Evolutionary conservation across 2,888 invertebrate genomes (phyloP), one percentile per base, ranked within the genome.

Genomic region (Lasioglossum morio): DNA sequence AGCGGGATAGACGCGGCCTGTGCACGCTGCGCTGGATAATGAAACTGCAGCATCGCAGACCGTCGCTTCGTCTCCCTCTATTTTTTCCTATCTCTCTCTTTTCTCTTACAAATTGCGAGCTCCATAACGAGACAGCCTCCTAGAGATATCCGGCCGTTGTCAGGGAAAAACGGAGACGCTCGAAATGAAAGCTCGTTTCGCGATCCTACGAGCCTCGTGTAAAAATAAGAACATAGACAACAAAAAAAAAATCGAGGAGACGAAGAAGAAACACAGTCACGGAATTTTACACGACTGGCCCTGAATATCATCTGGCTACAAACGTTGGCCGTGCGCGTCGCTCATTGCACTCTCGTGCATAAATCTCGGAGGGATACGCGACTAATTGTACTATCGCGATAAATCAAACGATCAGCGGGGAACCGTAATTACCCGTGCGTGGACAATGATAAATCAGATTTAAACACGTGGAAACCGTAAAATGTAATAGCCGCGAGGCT

Each of bases 391-490:
- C 91, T 84, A 91, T 91, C 77, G 90, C 77, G 82, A 88, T 91
- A 89, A 91, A 91, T 91, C 88, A 91, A 85, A 66, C 83, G 88
- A 89, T 91, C 89, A 89, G 90, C 88, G 82, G 88, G 90, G 83
- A 83, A 66, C 79, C 82, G 85, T 89, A 91, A 91, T 91, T 89
- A 91, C 81, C 87, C 72, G 70, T 80, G 82, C 66, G 78, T 82
- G 78, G 85, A 90, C 88, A 90, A 91, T 91, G 86, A 91, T 91
- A 91, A 91, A 91, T 91, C 91, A 91, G 81, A 87, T 70, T 81
- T 81, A 88, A 91, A 87, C 77, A 86, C 90, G 85, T 79, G 60
- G 70, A 73, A 69, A 85, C 73, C 83, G 81, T 90, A 90, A 90
- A 90, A 87, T 84, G 87, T 88, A 87, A 90, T 90, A 81, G 81